A percentile compares a stretch with the other conserved stretches of the same genome.
Evolutionary conservation across 2,888 invertebrate genomes (phyloP).

Genomic region (Cantharis rustica): DNA sequence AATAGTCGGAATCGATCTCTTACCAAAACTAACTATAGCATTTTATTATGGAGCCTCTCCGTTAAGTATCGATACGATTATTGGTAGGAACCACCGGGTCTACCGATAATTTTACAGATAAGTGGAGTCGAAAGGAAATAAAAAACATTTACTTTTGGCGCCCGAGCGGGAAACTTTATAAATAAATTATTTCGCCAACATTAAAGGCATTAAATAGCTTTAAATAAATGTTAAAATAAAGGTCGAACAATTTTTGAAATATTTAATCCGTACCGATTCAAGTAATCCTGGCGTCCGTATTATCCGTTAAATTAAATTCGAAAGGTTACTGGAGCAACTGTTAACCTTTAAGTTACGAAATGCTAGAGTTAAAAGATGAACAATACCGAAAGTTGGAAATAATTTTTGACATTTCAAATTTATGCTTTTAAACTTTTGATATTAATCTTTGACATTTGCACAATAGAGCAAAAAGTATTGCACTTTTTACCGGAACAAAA

Average conservation of each 20-base stretch:
- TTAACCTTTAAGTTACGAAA: not conserved
- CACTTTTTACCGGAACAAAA: not conserved
- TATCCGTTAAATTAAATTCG: not conserved
- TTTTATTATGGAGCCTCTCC: not conserved
- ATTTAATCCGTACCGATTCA: not conserved
- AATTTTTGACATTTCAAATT: not conserved
- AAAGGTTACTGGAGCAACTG: not conserved
- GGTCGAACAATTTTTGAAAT: not conserved
- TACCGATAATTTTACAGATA: not conserved
- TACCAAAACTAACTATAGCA: not conserved
- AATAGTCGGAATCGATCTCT: not conserved
- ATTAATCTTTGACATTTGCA: not conserved
- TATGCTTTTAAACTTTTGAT: not conserved
- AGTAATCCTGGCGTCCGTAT: not conserved
- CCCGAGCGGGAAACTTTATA: not conserved
- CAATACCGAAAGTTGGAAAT: not conserved
- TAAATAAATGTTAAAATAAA: not conserved
- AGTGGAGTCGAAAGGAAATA: not conserved
- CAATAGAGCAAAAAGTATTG: not conserved
- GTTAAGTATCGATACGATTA: not conserved
- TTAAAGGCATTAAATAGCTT: not conserved
- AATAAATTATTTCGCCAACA: not conserved
- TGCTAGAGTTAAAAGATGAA: not conserved
- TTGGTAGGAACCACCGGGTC: not conserved
- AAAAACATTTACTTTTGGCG: not conserved